These are phyloP conservation scores for Channa striata DNA, from an alignment of 2,797 vertebrate species.

Conservation along the genomic window DNA sequence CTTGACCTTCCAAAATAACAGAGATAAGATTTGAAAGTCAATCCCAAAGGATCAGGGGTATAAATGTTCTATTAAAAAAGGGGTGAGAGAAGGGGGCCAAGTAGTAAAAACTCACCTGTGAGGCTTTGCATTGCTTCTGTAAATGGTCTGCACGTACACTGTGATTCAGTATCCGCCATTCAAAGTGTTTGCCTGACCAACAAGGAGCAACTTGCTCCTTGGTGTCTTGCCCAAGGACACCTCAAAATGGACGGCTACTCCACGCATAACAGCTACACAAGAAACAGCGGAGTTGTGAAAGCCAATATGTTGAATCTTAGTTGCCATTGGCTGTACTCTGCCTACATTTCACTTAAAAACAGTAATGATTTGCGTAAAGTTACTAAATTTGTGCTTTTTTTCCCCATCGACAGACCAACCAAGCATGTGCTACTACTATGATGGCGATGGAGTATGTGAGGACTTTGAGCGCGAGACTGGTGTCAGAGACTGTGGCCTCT, in stretches of 20 bases:
- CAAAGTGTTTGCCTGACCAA: too few species aligned
- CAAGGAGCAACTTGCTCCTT: too few species aligned
- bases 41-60: not conserved
- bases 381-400: not conserved
- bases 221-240: too few species aligned
- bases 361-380: not conserved
- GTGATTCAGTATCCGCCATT: too few species aligned
- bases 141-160: too few species aligned
- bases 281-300: too few species aligned
- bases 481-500: conserved; percentile 96
- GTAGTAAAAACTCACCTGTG: conserved; percentile 15
- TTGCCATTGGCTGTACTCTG: not conserved
- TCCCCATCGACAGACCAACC: conserved; percentile 88
- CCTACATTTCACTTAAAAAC: not conserved
- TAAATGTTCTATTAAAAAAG: conserved; percentile 16
- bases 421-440: conserved; percentile 97
- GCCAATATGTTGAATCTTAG: conserved; percentile 17
- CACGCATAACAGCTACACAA: too few species aligned
- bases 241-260: too few species aligned
- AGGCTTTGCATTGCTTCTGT: not conserved
- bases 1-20: conserved; percentile 26
- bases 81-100: not conserved
- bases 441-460: conserved; percentile 96
- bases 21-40: conserved; percentile 22
- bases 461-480: conserved; percentile 97